Percentiles rank a stretch among this genome's conserved stretches.
These are phyloP conservation scores for Cephalopterus ornatus DNA, from an alignment of 2,113 vertebrate genomes.

Conservation along the genomic window DNA sequence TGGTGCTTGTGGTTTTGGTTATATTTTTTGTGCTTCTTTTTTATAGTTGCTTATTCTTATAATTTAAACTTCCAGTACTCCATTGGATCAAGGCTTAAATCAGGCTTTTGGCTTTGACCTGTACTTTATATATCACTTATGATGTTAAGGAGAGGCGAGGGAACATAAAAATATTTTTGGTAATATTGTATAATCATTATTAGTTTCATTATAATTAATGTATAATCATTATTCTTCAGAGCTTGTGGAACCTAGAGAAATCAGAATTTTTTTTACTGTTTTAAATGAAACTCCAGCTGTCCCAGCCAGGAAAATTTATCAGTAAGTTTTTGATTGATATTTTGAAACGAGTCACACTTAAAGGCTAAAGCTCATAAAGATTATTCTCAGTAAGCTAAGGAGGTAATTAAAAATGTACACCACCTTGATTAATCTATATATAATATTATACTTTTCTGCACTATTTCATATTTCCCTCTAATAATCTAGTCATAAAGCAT, in stretches of 20 bases:
- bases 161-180: background rate
- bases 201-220: background rate
- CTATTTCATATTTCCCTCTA: background rate
- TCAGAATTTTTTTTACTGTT: background rate
- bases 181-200: background rate
- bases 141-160: background rate
- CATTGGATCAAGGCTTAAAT: background rate
- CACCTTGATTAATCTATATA: background rate
- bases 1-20: background rate
- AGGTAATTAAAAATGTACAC: background rate
- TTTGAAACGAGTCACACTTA: background rate
- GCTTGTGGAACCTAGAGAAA: background rate
- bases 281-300: background rate
- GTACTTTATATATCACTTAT: background rate
- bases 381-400: background rate
- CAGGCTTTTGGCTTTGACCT: background rate
- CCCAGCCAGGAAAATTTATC: background rate
- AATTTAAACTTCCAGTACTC: background rate
- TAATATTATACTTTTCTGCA: background rate
- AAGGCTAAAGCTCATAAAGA: background rate
- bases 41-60: background rate
- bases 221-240: background rate
- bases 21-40: background rate
- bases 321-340: background rate
- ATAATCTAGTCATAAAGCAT: background rate